Conservation (phyloP, 2,113 vertebrate species). For the Seriola rivoliana region DNA sequence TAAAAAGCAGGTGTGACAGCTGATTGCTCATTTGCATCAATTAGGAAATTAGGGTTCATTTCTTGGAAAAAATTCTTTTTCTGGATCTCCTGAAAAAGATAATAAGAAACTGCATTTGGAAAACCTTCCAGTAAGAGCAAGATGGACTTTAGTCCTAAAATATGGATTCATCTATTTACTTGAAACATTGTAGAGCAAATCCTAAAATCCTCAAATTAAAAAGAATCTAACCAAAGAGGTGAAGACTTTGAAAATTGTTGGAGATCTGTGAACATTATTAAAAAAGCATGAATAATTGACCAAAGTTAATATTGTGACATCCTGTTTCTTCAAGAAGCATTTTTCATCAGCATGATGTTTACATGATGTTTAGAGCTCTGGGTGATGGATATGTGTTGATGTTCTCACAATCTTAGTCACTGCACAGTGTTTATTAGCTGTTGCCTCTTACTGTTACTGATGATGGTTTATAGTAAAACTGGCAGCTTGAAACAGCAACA, state of each 20-base stretch:
- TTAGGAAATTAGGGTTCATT: neutral
- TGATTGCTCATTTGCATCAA: neutral
- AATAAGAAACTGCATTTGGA: neutral
- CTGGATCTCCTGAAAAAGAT: neutral
- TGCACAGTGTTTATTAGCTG: neutral
- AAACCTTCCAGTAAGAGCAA: neutral
- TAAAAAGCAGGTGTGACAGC: neutral
- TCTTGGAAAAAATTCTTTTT: neutral
- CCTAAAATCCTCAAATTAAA: neutral
- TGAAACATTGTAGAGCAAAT: neutral
- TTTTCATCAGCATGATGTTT: neutral
- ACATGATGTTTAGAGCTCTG: neutral
- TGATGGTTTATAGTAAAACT: neutral
- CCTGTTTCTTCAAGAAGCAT: neutral
- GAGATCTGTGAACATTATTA: neutral
- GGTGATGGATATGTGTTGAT: neutral
- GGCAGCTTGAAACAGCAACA: neutral
- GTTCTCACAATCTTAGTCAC: neutral
- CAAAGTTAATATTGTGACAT: neutral
- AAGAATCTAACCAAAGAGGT: neutral
- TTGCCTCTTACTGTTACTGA: neutral
- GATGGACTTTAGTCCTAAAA: neutral
- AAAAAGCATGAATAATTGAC: neutral
- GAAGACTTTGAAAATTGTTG: too few species aligned
- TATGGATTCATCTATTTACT: neutral